Base-by-base conservation (phyloP, 2,113 vertebrate genomes). In the Xenopus tropicalis region DNA sequence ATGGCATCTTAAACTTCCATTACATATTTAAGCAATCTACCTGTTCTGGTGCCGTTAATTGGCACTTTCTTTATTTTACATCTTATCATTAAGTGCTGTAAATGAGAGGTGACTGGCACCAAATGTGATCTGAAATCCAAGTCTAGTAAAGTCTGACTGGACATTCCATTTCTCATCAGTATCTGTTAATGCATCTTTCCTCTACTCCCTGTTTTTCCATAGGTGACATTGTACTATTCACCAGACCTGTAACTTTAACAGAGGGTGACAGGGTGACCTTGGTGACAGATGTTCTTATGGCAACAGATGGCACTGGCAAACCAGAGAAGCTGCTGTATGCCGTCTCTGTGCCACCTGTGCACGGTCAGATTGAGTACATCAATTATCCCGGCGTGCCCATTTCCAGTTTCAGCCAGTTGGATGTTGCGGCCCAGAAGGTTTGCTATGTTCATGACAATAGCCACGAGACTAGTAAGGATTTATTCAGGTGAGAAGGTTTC, bases 251-350 rank as follows among this genome's bases (percentile, higher is more conserved):
- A 88, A 90, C 81, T 83, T 91, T 98, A 91, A 90, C 81, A 85
- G 94, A 95, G 88, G 96, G 96, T 77, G 91, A 96, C 90, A 92
- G 93, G 81, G 90, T 95, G 81, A 91, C 95, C 88, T 93, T 99
- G 85, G 95, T 83, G 85, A 96, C 97, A 79, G 92, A 98, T 91
- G 82, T 94, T 90, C 94, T 95, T 86, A 86, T 91, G 91, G 96
- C 94, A 82, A 90, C 91, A 79, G 97, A 98, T 93, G 88, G 88
- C 29, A 88, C 88, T 74, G 92, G 90, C 77, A 89, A 88, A 83
- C 91, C 95, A 37, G 91, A 93, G 86, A 93, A 95, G 88, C 92
- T 98, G 87, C 82, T 96, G 83, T 98, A 92, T 70, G 83, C 88
- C 0, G 85, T 98, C 86, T 89, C 89, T 1, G 76, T 86, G 78